Base-by-base conservation (phyloP, 2,797 vertebrate species). In the Lophius americanus region DNA sequence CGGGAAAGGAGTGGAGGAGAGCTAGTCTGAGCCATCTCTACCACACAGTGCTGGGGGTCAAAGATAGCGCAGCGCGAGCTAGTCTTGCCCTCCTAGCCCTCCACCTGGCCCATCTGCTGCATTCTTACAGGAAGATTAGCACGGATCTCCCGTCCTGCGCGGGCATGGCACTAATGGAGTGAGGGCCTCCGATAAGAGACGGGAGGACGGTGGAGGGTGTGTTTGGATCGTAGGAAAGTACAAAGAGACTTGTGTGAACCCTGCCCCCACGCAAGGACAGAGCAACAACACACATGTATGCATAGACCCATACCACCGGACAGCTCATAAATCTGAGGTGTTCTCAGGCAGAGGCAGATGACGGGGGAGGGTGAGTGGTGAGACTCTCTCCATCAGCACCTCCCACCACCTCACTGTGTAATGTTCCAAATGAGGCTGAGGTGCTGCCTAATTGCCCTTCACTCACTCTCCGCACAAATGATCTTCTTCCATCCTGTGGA, bases 91-190 rank as follows among this genome's bases (percentile, higher is more conserved):
- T 88, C 79, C 68, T 63, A 70, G 78, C 68, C 77, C 88, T 91
- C 89, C 92, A 94, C 90, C 91, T 93, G 91, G 92, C 82, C 82
- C 85, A 73, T 85, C 79, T 78, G 83, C 87, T 88, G 47, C 93
- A 93, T 94, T 94, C 93, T 94, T 92, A 91, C 69, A 74, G 81
- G 67, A 87, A 92, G 92, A 93, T 93, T 93, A 93, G 86, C 85
- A 49, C 83, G 51, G 90, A 90, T 92, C 91, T 92, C 89, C 87
- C 88, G 91, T 92, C 88, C 85, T 83, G 88, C 77, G 58, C 90
- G 55, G 85, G 89, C 88, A 92, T 90, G 91, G 91, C 90, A 92
- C 93, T 94, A 94, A 95, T 94, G 92, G 91, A 94, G 91, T 35
- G 68, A 87, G 89, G 85, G 86, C 84, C 89, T 85, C 90, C 82